Evolutionary conservation across 2,113 vertebrate species (phyloP).

Genomic region (Thymallus thymallus): DNA sequence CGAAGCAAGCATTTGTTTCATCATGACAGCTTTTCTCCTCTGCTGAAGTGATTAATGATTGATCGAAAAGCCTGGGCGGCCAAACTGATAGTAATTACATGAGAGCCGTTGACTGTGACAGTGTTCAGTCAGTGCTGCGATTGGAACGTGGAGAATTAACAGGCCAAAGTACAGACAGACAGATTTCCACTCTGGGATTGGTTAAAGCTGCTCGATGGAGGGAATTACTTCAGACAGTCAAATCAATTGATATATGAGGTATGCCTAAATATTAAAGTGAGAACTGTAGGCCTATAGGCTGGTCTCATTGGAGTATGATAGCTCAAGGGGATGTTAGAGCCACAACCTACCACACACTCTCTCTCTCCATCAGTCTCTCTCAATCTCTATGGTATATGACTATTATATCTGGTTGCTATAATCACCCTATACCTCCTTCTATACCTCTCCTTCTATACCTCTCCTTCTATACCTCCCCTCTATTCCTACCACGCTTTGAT

Average conservation of each 20-base stretch:
- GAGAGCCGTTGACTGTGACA: slow-evolving; percentile 5
- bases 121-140: neutral
- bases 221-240: neutral
- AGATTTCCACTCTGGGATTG: neutral
- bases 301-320: no score
- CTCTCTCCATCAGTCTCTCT: neutral
- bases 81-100: slow-evolving; percentile 1
- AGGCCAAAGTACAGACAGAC: neutral
- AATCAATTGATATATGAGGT: neutral
- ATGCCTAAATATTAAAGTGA: no score
- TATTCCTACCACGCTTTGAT: neutral
- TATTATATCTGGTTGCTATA: neutral
- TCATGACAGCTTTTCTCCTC: slow-evolving; percentile 8
- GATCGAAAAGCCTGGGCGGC: neutral
- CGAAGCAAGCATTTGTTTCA: slow-evolving; percentile 6
- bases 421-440: neutral
- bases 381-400: neutral
- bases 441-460: no score
- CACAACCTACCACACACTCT: neutral
- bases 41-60: slow-evolving; percentile 9
- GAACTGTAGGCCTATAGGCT: no score
- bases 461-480: no score
- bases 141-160: slow-evolving; percentile 16
- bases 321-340: no score
- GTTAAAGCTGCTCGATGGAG: neutral